A percentile compares a stretch with the other conserved stretches of the same genome.
These are phyloP conservation scores for Dusona sp. DNA, from an alignment of 2,888 invertebrate genomes.

Conservation along the genomic window DNA sequence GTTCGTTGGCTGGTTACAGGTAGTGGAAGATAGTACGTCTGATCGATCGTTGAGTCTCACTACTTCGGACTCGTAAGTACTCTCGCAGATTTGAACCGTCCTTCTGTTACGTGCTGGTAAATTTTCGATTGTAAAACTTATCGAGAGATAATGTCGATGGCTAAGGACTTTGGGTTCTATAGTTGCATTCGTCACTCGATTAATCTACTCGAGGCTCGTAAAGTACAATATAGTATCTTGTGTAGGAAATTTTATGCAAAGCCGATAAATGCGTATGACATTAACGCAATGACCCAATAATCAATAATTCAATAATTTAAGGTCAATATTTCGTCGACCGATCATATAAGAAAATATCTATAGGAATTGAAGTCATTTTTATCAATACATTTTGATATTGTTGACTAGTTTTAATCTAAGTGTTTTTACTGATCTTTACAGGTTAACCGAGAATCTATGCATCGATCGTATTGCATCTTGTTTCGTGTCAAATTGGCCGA, in stretches of 20 bases:
- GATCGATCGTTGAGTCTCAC: constrained; percentile 59
- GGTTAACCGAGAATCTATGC: neutral
- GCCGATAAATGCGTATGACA: neutral
- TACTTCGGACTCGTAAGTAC: constrained; percentile 55
- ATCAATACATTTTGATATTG: neutral
- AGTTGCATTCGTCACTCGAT: neutral
- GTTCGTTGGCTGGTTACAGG: constrained; percentile 22
- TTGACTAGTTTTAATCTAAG: neutral
- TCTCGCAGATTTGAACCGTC: constrained; percentile 29
- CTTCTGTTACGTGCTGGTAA: constrained; percentile 16
- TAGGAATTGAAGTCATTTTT: neutral
- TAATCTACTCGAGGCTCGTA: neutral
- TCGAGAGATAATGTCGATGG: neutral
- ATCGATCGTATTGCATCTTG: neutral
- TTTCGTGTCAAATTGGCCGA: constrained; percentile 16
- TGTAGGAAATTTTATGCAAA: no score
- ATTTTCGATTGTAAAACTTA: constrained; percentile 6
- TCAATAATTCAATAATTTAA: neutral
- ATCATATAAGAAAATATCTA: neutral
- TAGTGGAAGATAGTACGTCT: constrained; percentile 47
- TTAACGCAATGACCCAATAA: neutral
- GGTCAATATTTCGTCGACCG: neutral
- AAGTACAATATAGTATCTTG: neutral
- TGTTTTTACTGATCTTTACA: neutral
- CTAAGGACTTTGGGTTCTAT: neutral